Conservation (phyloP, 2,888 invertebrate species). For the Drosophila nr. perissopoda region DNA sequence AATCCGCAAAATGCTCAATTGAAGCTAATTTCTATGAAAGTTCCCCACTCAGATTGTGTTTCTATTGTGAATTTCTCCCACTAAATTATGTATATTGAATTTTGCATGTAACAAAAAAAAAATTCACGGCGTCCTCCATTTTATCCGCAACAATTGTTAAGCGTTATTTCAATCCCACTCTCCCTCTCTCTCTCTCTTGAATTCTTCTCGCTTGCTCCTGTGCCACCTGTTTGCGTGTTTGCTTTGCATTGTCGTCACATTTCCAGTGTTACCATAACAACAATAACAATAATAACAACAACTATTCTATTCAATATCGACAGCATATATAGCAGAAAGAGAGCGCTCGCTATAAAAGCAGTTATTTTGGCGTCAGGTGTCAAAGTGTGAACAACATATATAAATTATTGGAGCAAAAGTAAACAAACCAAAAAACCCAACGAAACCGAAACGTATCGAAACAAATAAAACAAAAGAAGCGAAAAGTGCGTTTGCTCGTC, state of each 20-base stretch:
- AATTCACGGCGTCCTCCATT: constrained; percentile 9
- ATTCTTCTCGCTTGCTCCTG: constrained; percentile 26
- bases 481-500: constrained; percentile 55
- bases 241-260: constrained; percentile 36
- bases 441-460: constrained; percentile 40
- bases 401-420: constrained; percentile 59
- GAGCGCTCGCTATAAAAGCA: constrained; percentile 50
- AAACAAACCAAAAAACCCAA: constrained; percentile 58
- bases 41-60: constrained; percentile 24
- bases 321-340: constrained; percentile 57
- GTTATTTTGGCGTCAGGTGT: constrained; percentile 68
- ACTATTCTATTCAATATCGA: constrained; percentile 59
- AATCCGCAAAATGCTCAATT: constrained; percentile 72
- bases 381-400: constrained; percentile 65
- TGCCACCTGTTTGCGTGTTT: constrained; percentile 67
- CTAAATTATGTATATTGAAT: constrained; percentile 54
- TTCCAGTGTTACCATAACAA: constrained; percentile 46
- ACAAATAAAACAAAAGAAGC: constrained; percentile 37
- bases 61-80: constrained; percentile 52
- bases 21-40: constrained; percentile 68
- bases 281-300: constrained; percentile 46
- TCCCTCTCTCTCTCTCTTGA: constrained; percentile 12
- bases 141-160: constrained; percentile 28
- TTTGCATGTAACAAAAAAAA: constrained; percentile 42
- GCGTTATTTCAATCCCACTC: constrained; percentile 9